A percentile compares a stretch with the other conserved stretches of the same genome.
Conservation (phyloP, 2,113 vertebrate genomes). For the Taxidea taxus region DNA sequence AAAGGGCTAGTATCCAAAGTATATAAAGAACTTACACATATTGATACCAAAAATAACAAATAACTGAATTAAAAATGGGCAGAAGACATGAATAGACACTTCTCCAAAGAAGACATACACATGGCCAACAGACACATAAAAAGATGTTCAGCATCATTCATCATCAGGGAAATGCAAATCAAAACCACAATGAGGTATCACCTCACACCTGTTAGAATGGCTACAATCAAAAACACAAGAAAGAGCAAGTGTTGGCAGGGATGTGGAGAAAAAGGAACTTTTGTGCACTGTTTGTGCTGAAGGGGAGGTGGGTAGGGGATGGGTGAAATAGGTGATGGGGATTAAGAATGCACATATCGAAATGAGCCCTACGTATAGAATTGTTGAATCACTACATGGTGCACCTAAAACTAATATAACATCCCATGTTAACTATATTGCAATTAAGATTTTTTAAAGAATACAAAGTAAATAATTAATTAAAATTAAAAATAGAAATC, state of each 20-base stretch:
- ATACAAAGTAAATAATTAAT: background rate
- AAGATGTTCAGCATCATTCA: no score
- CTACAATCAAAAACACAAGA: background rate
- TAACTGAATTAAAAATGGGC: background rate
- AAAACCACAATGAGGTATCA: background rate
- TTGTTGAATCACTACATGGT: background rate
- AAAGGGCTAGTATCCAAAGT: background rate
- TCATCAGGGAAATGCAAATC: no score
- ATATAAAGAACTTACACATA: background rate
- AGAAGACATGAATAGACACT: background rate
- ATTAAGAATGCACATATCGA: background rate
- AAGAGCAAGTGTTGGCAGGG: no score
- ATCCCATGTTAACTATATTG: background rate
- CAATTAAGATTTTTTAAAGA: background rate
- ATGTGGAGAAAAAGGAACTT: background rate
- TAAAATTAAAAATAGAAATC: background rate
- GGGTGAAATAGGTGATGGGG: background rate
- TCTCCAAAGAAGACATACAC: no score
- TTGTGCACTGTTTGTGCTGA: background rate
- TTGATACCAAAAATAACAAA: background rate
- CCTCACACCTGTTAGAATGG: background rate
- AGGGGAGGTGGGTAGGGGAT: background rate
- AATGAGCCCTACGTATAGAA: background rate
- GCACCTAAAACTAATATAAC: background rate
- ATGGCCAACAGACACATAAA: no score